Conservation (phyloP, 2,888 invertebrate genomes). For the Dryobota labecula region DNA sequence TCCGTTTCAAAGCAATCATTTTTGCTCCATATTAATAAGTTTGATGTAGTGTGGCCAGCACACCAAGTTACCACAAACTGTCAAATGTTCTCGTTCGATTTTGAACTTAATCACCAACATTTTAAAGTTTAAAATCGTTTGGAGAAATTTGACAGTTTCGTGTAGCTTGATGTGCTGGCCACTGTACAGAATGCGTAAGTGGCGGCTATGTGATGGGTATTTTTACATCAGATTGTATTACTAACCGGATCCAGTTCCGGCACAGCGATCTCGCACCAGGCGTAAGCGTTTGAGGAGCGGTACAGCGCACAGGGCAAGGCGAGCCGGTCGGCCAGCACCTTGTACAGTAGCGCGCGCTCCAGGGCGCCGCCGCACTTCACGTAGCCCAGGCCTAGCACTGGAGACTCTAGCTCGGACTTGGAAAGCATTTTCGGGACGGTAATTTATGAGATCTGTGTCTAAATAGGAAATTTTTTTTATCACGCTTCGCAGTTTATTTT, state of each 20-base stretch:
- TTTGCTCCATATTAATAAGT: neutral
- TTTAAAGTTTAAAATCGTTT: too few relatives aligned
- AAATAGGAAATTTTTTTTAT: neutral
- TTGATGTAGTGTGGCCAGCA: too few relatives aligned
- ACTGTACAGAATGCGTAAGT: neutral
- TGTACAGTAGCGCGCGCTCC: conserved; percentile 92
- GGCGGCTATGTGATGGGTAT: neutral
- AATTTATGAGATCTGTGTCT: too few relatives aligned
- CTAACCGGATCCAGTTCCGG: conserved; percentile 82
- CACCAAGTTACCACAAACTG: too few relatives aligned
- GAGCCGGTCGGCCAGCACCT: conserved; percentile 91
- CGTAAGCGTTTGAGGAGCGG: conserved; percentile 89
- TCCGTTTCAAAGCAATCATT: neutral
- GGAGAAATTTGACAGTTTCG: too few relatives aligned
- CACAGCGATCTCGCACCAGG: conserved; percentile 92
- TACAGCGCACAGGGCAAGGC: conserved; percentile 91
- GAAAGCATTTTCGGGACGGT: neutral
- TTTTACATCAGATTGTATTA: neutral
- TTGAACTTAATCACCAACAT: too few relatives aligned
- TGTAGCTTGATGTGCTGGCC: too few relatives aligned
- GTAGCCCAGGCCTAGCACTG: conserved; percentile 90
- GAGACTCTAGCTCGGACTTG: conserved; percentile 78
- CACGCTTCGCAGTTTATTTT: neutral
- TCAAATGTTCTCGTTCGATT: too few relatives aligned
- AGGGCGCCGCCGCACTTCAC: conserved; percentile 91